Base-by-base conservation (phyloP, 2,888 invertebrate genomes). In the Capitulum mitella region DNA sequence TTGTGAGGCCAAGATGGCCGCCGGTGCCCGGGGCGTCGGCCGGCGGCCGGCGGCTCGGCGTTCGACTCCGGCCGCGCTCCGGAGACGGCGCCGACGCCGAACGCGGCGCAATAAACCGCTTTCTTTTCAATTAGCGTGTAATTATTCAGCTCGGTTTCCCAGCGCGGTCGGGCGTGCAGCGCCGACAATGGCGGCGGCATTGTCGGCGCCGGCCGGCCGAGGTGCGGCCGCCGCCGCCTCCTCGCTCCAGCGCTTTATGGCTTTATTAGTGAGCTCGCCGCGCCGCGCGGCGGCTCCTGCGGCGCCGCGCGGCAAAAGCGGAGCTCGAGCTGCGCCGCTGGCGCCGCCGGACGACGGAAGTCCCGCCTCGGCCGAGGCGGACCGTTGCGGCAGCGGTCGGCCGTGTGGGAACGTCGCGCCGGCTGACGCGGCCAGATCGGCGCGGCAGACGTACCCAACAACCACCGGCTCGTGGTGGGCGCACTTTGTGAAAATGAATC, bases 101-200 rank as follows among this genome's bases (percentile, higher is more conserved):
- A n/a, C 40, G 26, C 37, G 70, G 37, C 70, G 26, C 70, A 70
- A 70, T 70, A 70, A 70, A 70, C 70, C 70, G 40, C 70, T 70
- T 70, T 70, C 70, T 70, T 70, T 70, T 40, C 70, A 70, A 70
- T 70, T 70, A 70, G 70, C 70, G 70, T 70, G 70, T 70, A 37
- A 40, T 70, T 70, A 70, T 70, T 40, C 70, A 34, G 70, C 70
- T 40, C 37, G 70, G 70, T 64, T 70, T 70, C 37, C 37, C 70
- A 26, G 70, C 40, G 70, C 37, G 70, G 70, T 26, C 70, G 40
- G 70, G 40, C 70, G 70, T 70, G 70, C 70, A 70, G 70, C 70
- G 37, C 22, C 37, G 2, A 37, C 37, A 26, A 37, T 37, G 37
- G 37, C 37, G 37, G 37, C 70, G 70, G 37, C 37, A 61, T 61